Evolutionary conservation across 2,113 vertebrate species (phyloP), one percentile per base, ranked within the genome.

Genomic region (Madoqua kirkii): DNA sequence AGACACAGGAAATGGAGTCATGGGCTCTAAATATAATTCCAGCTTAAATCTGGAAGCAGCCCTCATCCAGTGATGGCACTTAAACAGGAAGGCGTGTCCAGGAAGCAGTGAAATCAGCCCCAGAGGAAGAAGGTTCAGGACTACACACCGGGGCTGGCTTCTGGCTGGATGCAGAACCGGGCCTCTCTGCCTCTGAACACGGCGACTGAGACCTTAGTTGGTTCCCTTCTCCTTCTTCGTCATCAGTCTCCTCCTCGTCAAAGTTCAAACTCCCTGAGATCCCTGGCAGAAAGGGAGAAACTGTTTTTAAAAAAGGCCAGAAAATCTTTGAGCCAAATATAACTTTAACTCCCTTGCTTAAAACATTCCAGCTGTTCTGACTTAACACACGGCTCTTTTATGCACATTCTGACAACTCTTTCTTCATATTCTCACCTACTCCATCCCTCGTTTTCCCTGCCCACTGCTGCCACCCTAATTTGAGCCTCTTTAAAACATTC

Each of bases 191-290:
- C 91, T 99, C 99, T 15, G 98, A 95, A 78, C 91, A 92, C 0
- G 98, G 98, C 5, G 99, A 99, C 87, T 97, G 98, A 71, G 99
- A 99, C 93, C 57, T 98, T 57, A 89, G 19, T 82, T 64, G 40
- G 97, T 98, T 55, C 98, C 98, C 62, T 98, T 98, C 82, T 98
- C 98, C 89, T 96, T 98, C 57, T 25, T 99, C 99, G n/a, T 98
- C 98, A 27, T 99, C 99, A 7, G 99, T 99, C 79, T 99, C 98
- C 91, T 99, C 99, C 52, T 99, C 99, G 92, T 99, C 99, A 62
- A 99, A 99, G 98, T 99, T 99, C 99, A 99, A 98, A 89, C 99
- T 99, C 96, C 98, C 99, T 10, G 99, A 99, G 98, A 99, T 99
- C 86, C 99, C 99, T 99, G 98, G 95, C 48, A 97, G 91, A 97